These are phyloP conservation scores for Lepidocyrtoides sp. DNA, from an alignment of 2,888 invertebrate genomes.

Conservation along the genomic window DNA sequence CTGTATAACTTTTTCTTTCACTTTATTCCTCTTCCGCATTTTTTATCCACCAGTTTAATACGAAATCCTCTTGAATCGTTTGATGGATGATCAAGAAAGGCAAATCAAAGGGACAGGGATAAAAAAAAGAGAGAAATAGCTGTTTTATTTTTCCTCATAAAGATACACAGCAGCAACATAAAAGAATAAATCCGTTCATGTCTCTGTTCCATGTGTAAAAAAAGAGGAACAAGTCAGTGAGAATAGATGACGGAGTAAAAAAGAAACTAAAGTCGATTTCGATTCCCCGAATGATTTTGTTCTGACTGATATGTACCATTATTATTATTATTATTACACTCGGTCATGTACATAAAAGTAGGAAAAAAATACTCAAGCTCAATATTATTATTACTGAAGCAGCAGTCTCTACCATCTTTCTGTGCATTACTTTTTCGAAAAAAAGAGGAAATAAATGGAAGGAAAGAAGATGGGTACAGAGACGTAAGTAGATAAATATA, in stretches of 20 bases:
- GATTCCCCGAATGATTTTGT: conserved; percentile 10
- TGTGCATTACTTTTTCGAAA: not conserved
- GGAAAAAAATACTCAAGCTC: not conserved
- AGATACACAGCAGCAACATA: conserved; percentile 47
- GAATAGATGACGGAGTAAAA: not conserved
- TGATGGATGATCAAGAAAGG: conserved; percentile 69
- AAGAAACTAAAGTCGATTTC: conserved; percentile 45
- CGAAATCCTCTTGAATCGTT: conserved; percentile 68
- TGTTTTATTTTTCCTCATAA: conserved; percentile 53
- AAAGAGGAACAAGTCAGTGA: not conserved
- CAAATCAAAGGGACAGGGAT: conserved; percentile 24
- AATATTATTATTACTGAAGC: not conserved
- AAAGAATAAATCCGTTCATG: conserved; percentile 51
- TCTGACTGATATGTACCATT: conserved; percentile 29
- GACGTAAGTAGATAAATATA: not conserved
- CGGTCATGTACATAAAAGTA: not conserved
- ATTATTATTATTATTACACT: no score
- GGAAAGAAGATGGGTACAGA: not conserved
- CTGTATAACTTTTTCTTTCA: not conserved
- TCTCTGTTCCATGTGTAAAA: not conserved
- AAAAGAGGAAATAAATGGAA: conserved; percentile 27
- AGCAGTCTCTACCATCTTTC: not conserved
- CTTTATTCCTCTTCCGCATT: not conserved
- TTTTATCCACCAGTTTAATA: conserved; percentile 43
- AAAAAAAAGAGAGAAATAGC: conserved; percentile 49